phyloP scores from a whole-genome alignment of 2,888 invertebrate species.

The Caprella mutica region DNA sequence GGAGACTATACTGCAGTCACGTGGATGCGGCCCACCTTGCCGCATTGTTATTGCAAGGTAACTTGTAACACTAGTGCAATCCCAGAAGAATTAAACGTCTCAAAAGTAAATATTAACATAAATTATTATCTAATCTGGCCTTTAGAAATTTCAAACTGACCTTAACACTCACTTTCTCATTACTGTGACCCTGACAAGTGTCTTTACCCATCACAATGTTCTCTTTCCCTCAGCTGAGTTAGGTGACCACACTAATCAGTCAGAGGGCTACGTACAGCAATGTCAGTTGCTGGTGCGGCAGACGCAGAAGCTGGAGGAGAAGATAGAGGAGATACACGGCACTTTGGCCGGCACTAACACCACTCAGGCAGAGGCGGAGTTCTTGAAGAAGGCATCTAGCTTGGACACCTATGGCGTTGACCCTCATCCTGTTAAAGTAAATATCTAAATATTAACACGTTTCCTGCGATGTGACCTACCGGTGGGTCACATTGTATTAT shows the following conservation, averaged over 20 bases:
- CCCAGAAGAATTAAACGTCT: neutral
- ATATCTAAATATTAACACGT: too few species aligned
- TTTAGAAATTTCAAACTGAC: too few species aligned
- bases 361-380: conserved; percentile 75
- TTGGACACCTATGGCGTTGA: conserved; percentile 96
- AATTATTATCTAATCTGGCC: neutral
- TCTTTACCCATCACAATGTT: too few species aligned
- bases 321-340: conserved; percentile 84
- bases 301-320: conserved; percentile 78
- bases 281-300: conserved; percentile 85
- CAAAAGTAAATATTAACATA: too few species aligned
- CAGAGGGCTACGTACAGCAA: conserved; percentile 78
- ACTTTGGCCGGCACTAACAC: conserved; percentile 75
- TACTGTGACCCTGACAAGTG: too few species aligned
- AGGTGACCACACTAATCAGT: conserved; percentile 65
- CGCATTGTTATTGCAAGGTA: conserved; percentile 89
- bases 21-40: conserved; percentile 80
- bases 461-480: too few species aligned
- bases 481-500: too few species aligned
- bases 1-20: conserved; percentile 79
- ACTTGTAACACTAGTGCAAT: neutral
- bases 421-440: conserved; percentile 94
- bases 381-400: conserved; percentile 78
- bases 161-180: too few species aligned
- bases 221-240: conserved; percentile 62